Conservation (phyloP, 2,797 vertebrate species). For the Coregonus sp. region DNA sequence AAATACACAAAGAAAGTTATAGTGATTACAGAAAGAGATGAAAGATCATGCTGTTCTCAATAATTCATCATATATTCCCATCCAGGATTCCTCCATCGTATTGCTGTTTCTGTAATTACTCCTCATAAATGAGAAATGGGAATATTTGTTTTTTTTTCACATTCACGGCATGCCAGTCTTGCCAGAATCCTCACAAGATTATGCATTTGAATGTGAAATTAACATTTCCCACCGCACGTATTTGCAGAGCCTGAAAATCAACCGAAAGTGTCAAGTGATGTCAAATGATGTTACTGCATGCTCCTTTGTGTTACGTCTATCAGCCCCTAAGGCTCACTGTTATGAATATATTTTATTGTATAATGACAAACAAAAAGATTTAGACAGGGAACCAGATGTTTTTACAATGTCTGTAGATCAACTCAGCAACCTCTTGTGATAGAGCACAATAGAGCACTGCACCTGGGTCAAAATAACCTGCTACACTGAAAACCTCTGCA, state of each 20-base stretch:
- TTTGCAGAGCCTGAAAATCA: constrained; percentile 21
- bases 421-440: not conserved
- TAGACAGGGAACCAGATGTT: not conserved
- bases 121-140: constrained; percentile 33
- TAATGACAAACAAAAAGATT: not conserved
- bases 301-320: constrained; percentile 5
- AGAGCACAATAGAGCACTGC: not conserved
- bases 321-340: not conserved
- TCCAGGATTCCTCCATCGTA: constrained; percentile 24
- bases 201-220: constrained; percentile 29
- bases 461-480: constrained; percentile 2
- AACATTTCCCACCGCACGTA: not conserved
- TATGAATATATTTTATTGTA: not conserved
- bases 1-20: constrained; percentile 49
- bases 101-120: constrained; percentile 35
- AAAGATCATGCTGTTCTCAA: constrained; percentile 46
- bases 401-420: not conserved
- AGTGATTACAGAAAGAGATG: constrained; percentile 47
- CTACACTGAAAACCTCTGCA: not conserved
- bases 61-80: constrained; percentile 36
- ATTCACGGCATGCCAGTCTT: constrained; percentile 19
- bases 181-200: constrained; percentile 10
- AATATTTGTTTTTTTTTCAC: constrained; percentile 22
- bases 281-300: constrained; percentile 2
- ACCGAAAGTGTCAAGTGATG: constrained; percentile 14